phyloP scores from a whole-genome alignment of 2,888 invertebrate species.

The Ctenicera cuprea region DNA sequence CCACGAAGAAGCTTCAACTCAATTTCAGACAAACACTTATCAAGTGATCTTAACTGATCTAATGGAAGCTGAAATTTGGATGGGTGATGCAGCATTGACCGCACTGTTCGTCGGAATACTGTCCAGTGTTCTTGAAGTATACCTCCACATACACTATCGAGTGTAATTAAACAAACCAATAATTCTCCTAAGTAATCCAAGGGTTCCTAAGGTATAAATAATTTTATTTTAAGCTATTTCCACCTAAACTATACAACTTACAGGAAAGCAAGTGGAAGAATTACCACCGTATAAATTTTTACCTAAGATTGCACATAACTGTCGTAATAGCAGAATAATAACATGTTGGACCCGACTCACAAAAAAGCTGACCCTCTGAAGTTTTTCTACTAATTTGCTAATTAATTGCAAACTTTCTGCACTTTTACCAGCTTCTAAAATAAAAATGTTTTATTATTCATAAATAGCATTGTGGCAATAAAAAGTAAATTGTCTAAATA shows the following conservation, averaged over 20 bases:
- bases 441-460: conserved; percentile 1
- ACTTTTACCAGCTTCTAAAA: conserved; percentile 63
- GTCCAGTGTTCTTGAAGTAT: conserved; percentile 83
- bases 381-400: conserved; percentile 76
- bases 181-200: conserved; percentile 79
- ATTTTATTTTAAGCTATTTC: neutral
- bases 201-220: conserved; percentile 69
- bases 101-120: conserved; percentile 84
- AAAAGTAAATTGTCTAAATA: neutral
- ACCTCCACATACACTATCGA: conserved; percentile 81
- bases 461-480: too few relatives aligned
- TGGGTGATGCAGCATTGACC: conserved; percentile 80
- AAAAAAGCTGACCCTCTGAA: conserved; percentile 81
- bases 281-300: conserved; percentile 70
- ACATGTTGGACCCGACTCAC: conserved; percentile 83
- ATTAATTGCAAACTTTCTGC: conserved; percentile 68
- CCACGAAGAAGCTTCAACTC: conserved; percentile 81
- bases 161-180: conserved; percentile 78
- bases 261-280: conserved; percentile 67
- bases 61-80: conserved; percentile 77
- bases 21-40: conserved; percentile 82
- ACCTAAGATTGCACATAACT: conserved; percentile 82
- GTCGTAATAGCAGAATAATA: conserved; percentile 82
- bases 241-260: conserved; percentile 56
- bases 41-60: conserved; percentile 80